A percentile compares a stretch with the other conserved stretches of the same genome.
Evolutionary conservation across 2,113 vertebrate species (phyloP).

Genomic region (Pan troglodytes): DNA sequence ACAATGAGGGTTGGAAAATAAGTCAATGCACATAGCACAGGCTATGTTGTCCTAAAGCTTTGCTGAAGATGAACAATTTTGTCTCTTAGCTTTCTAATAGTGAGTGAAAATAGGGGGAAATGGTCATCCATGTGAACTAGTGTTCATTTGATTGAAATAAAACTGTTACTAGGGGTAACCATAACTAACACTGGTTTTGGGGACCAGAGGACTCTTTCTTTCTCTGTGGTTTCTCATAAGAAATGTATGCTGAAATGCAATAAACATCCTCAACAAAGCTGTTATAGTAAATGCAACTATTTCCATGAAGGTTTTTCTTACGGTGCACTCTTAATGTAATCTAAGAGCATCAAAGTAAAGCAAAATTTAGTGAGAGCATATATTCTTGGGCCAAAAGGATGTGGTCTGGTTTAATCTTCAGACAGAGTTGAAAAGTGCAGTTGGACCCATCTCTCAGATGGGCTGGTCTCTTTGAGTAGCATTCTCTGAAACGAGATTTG

Average conservation of each 20-base stretch:
- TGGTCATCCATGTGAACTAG: not conserved
- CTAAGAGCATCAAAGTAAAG: not conserved
- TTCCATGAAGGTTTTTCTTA: not conserved
- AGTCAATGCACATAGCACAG: no score
- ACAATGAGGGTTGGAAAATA: accelerated
- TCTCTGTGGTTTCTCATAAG: not conserved
- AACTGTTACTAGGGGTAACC: not conserved
- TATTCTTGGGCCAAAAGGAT: not conserved
- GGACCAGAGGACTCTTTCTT: not conserved
- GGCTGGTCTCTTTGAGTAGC: not conserved
- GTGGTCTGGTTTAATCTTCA: not conserved
- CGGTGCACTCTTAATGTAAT: accelerated
- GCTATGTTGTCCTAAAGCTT: not conserved
- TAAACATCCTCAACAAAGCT: not conserved
- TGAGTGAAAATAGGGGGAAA: not conserved
- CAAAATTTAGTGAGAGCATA: not conserved
- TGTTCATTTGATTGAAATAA: not conserved
- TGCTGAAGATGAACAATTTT: not conserved
- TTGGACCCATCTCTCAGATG: not conserved
- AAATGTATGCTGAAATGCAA: not conserved
- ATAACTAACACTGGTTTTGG: not conserved
- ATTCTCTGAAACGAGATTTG: not conserved
- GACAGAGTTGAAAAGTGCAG: not conserved
- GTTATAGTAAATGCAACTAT: not conserved
- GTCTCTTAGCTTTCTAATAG: not conserved